Conservation (phyloP, 2,888 invertebrate species). For the Torymus tubicola region DNA sequence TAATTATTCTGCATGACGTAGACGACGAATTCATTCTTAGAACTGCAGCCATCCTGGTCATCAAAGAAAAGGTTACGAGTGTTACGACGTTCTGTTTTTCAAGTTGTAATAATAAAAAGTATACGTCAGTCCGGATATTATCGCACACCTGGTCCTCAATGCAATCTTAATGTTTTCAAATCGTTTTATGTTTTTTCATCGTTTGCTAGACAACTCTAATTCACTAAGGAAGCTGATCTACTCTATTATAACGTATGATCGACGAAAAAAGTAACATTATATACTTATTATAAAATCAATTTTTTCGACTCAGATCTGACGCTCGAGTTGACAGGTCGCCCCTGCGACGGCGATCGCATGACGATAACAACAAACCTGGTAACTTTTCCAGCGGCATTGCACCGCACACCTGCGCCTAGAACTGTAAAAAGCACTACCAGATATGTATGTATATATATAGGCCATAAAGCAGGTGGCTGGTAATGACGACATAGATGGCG, state of each 20-base stretch:
- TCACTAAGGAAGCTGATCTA: not conserved
- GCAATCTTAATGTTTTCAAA: no score
- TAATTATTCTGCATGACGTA: conserved; percentile 21
- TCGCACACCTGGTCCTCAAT: no score
- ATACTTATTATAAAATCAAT: conserved; percentile 45
- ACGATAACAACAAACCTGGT: conserved; percentile 43
- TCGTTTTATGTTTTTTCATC: no score
- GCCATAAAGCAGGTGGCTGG: no score
- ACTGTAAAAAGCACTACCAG: no score
- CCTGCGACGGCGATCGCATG: not conserved
- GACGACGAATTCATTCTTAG: not conserved
- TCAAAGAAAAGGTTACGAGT: conserved; percentile 43
- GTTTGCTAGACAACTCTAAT: not conserved
- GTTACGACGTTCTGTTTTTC: not conserved
- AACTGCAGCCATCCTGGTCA: conserved; percentile 18
- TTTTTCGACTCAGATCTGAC: not conserved
- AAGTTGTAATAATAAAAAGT: not conserved
- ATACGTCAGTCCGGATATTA: not conserved
- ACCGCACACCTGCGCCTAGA: no score
- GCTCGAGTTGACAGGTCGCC: not conserved
- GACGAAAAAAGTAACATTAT: not conserved
- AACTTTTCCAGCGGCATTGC: not conserved
- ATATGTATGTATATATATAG: no score
- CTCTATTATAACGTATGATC: not conserved
- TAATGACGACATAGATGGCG: no score